A percentile compares a stretch with the other conserved stretches of the same genome.
Conservation (phyloP, 2,888 invertebrate species). For the Hyppa rectilinea region DNA sequence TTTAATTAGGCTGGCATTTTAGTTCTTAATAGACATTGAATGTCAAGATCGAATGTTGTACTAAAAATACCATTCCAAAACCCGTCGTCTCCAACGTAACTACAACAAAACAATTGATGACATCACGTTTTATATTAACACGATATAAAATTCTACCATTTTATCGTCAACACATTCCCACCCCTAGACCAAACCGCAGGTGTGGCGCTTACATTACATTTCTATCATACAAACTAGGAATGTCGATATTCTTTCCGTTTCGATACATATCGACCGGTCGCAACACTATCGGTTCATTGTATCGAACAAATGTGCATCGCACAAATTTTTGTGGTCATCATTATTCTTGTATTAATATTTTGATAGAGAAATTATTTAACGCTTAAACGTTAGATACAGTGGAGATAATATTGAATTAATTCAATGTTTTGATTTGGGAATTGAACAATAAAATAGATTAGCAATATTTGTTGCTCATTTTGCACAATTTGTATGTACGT, state of each 20-base stretch:
- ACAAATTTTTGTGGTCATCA: conserved; percentile 65
- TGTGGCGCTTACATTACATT: conserved; percentile 79
- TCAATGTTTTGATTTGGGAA: conserved; percentile 31
- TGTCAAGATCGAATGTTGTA: background rate
- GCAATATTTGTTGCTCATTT: conserved; percentile 40
- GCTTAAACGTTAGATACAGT: conserved; percentile 14
- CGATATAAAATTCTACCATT: conserved; percentile 22
- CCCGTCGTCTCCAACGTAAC: background rate
- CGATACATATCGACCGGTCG: conserved; percentile 75
- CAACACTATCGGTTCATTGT: conserved; percentile 76
- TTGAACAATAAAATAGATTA: conserved; percentile 39
- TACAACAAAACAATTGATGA: background rate
- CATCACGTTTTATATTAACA: background rate
- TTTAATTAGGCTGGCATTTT: background rate
- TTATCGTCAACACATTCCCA: conserved; percentile 51
- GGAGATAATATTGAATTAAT: conserved; percentile 40
- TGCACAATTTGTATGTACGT: conserved; percentile 23
- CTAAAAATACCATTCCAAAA: background rate
- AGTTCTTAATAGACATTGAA: no score
- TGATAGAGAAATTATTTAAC: conserved; percentile 27
- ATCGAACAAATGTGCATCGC: conserved; percentile 57
- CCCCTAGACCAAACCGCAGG: conserved; percentile 76
- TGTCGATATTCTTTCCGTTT: conserved; percentile 79
- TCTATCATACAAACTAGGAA: conserved; percentile 71
- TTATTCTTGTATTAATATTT: conserved; percentile 26